Evolutionary conservation across 2,113 vertebrate species (phyloP), one percentile per base, ranked within the genome.

Genomic region (Rhabdomys dilectus): DNA sequence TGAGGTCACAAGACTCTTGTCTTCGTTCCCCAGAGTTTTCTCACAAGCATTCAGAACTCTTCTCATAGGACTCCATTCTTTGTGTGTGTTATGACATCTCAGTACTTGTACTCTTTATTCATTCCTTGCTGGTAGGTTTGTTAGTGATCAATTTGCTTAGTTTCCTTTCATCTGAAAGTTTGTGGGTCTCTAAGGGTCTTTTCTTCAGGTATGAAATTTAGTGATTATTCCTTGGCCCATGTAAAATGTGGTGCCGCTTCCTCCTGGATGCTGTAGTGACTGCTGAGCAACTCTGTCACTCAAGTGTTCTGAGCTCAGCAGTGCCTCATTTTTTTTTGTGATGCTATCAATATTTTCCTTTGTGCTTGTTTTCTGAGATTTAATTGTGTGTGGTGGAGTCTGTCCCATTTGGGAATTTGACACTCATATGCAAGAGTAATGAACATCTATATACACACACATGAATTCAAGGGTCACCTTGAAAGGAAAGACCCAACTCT

Each of bases 81-180:
- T 8, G 26, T 19, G 58, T 0, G 0, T 64, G 26, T 86, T 53
- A 21, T 64, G 31, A 89, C 91, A 75, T 96, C 81, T 31, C 5
- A 77, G 86, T 19, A 12, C 77, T 26, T 80, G 11, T 64, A 21
- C 2, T 77, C 76, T 89, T 86, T 60, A 77, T 10, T 48, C 12
- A 60, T 53, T 91, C 22, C 19, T 95, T 42, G 87, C 48, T 70
- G 56, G 36, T n/a, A 53, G 16, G 22, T 73, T 91, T 90, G 13
- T n/a, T 82, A 56, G 60, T 42, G 70, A 77, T 2, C 45, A 34
- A 66, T 85, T 93, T 3, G 70, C 10, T 66, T 76, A 39, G 12
- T 81, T 95, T 93, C 70, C 17, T 3, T 91, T 94, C 21, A 88
- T 70, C 8, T 16, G 36, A 78, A 31, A 94, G 75, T 94, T 12